Conservation (phyloP, 2,113 vertebrate genomes). For the Rhinichthys klamathensis region DNA sequence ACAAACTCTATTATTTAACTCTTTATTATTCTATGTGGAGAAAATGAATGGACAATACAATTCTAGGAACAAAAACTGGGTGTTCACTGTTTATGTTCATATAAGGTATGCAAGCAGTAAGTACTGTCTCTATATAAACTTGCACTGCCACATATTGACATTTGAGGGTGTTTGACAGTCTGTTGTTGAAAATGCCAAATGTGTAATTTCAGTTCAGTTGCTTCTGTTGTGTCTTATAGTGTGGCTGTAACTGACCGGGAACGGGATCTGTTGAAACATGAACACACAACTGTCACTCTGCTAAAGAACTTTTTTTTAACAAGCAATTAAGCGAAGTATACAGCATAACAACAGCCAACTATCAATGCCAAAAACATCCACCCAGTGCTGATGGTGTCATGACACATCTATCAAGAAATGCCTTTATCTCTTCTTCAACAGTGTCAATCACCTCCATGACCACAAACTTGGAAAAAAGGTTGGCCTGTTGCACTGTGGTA, state of each 20-base stretch:
- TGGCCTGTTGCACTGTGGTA: background rate
- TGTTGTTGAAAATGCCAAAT: background rate
- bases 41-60: background rate
- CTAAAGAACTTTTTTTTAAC: conserved; percentile 28
- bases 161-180: background rate
- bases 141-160: conserved; percentile 2
- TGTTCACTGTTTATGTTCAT: background rate
- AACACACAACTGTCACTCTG: conserved; percentile 21
- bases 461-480: background rate
- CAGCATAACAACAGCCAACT: conserved; percentile 4
- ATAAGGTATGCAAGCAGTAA: background rate
- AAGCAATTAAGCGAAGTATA: conserved; percentile 45
- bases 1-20: too few species aligned
- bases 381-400: conserved; percentile 29
- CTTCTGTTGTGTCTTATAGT: background rate
- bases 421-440: conserved; percentile 34
- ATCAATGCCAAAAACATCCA: conserved; percentile 40
- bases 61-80: background rate
- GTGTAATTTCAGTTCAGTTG: background rate
- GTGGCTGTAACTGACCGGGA: background rate
- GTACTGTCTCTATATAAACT: background rate
- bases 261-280: conserved; percentile 20
- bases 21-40: background rate
- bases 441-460: conserved; percentile 9
- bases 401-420: conserved; percentile 41